Conservation (phyloP, 92 coral and sea anemone genomes). For the Scolanthus callimorphus region DNA sequence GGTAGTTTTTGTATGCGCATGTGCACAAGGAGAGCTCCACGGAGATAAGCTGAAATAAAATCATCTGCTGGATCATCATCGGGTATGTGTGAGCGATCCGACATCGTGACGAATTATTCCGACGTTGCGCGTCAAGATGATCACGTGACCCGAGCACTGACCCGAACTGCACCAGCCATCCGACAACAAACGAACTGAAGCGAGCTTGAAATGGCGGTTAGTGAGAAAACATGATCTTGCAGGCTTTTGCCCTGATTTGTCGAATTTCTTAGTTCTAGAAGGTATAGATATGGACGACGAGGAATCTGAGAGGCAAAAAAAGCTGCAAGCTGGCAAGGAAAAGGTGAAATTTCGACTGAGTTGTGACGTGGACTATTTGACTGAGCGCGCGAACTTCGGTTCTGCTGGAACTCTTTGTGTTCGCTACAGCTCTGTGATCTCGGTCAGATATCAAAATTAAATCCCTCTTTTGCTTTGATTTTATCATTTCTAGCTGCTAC, state of each 20-base stretch:
- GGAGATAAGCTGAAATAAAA: no score
- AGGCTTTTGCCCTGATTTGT: constrained; percentile 10
- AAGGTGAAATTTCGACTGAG: constrained; percentile 49
- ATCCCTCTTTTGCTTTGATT: background rate
- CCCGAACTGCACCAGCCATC: constrained; percentile 7
- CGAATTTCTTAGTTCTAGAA: constrained; percentile 5
- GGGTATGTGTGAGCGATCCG: no score
- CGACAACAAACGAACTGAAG: constrained; percentile 26
- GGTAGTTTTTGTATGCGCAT: no score
- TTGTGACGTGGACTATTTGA: constrained; percentile 46
- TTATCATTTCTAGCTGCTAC: constrained; percentile 14
- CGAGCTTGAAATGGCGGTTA: constrained; percentile 36
- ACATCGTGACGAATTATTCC: background rate
- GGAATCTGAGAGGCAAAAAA: constrained; percentile 94
- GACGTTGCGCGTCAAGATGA: no score
- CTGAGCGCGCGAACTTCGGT: constrained; percentile 70
- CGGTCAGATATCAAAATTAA: background rate
- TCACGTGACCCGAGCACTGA: background rate
- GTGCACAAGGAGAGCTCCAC: no score
- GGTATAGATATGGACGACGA: constrained; percentile 79
- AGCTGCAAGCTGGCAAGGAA: constrained; percentile 95
- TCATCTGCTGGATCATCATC: no score
- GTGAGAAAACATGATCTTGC: constrained; percentile 5
- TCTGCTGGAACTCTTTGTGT: constrained; percentile 15
- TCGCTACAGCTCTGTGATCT: constrained; percentile 33